Evolutionary conservation across 2,888 invertebrate genomes (phyloP).

Genomic region (Stratiomys singularior): DNA sequence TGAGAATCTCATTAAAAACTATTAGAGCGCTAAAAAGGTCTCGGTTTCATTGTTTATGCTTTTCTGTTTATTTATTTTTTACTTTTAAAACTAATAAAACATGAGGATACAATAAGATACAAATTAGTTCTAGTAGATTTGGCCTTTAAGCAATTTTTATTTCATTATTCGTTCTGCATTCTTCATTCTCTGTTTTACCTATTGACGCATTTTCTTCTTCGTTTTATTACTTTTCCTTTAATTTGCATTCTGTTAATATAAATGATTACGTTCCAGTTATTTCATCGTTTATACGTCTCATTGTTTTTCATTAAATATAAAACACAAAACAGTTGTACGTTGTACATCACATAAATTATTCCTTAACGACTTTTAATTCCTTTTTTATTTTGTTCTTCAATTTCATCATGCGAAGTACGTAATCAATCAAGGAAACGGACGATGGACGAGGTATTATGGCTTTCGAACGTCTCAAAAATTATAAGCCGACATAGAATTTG

Average conservation of each 20-base stretch:
- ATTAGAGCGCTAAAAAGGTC: background rate
- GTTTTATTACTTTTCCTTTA: background rate
- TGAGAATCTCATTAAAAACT: slow-evolving; percentile 16
- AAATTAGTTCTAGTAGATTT: slow-evolving; percentile 31
- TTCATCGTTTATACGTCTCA: background rate
- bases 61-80: background rate
- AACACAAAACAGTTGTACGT: slow-evolving; percentile 36
- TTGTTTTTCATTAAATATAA: slow-evolving; percentile 10
- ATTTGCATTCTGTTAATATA: background rate
- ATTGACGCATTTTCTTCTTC: background rate
- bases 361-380: slow-evolving; percentile 13
- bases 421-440: too few species aligned
- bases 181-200: background rate
- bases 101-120: slow-evolving; percentile 13
- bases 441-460: too few species aligned
- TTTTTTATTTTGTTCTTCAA: slow-evolving; percentile 7
- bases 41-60: background rate
- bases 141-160: slow-evolving; percentile 36
- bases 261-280: too few species aligned
- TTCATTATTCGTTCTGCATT: slow-evolving; percentile 12
- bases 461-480: too few species aligned
- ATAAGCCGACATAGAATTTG: too few species aligned
- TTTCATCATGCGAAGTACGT: background rate
- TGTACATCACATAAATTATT: slow-evolving; percentile 44
- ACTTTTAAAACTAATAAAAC: slow-evolving; percentile 28